These are phyloP conservation scores for Entomyzon cyanotis DNA, from an alignment of 2,113 vertebrate genomes.

Conservation along the genomic window DNA sequence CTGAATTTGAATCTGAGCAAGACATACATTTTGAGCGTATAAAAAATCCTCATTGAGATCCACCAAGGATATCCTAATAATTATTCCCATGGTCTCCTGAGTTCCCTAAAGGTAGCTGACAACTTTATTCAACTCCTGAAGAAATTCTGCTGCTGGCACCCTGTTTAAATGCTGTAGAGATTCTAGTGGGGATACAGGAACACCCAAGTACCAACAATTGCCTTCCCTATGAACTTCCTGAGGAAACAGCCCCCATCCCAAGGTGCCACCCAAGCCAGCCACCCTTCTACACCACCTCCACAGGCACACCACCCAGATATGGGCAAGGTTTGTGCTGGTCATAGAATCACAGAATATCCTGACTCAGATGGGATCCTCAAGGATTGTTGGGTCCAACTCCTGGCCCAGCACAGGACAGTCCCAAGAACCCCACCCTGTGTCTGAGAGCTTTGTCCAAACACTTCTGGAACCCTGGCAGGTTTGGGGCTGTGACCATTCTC, in stretches of 20 bases:
- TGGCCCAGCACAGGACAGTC: not conserved
- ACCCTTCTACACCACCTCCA: not conserved
- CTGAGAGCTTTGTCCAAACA: not conserved
- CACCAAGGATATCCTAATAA: not conserved
- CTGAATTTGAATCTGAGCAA: not conserved
- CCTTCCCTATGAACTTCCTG: not conserved
- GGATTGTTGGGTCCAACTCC: fast-evolving
- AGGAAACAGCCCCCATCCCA: not conserved
- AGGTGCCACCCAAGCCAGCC: not conserved
- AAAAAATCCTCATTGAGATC: not conserved
- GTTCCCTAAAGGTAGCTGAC: not conserved
- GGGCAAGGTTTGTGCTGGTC: not conserved
- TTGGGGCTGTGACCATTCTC: not conserved
- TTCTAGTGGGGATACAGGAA: not conserved
- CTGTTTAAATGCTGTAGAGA: not conserved
- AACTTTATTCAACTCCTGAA: not conserved
- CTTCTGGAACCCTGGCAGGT: not conserved
- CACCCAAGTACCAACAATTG: not conserved
- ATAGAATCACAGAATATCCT: not conserved
- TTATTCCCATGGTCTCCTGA: not conserved
- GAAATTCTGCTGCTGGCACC: not conserved
- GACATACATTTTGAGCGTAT: not conserved
- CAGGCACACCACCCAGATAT: fast-evolving
- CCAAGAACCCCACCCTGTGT: not conserved
- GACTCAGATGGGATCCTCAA: not conserved